Percentiles rank a stretch among this genome's conserved stretches.
Evolutionary conservation across 2,888 invertebrate genomes (phyloP).

Genomic region (Ditylenchus weischeri): DNA sequence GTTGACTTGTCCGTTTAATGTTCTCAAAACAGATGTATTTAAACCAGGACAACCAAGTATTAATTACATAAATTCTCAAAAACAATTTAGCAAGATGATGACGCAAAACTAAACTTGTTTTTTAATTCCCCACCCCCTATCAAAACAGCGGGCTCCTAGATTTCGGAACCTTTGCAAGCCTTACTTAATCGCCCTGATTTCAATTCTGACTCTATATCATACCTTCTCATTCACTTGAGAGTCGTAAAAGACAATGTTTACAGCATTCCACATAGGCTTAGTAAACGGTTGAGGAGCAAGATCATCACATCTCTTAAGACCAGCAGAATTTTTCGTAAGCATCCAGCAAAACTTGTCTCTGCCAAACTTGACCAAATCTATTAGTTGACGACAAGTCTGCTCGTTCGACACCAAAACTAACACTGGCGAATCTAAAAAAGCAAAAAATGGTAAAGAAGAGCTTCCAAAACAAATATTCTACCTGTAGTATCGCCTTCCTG

Average conservation of each 20-base stretch:
- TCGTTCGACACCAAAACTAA: slow-evolving; percentile 48
- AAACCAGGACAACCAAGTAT: neutral
- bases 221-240: slow-evolving; percentile 34
- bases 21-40: slow-evolving; percentile 16
- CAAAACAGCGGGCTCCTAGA: too few relatives aligned
- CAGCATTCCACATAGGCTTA: slow-evolving; percentile 31
- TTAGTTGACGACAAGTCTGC: slow-evolving; percentile 43
- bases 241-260: slow-evolving; percentile 26
- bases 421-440: slow-evolving; percentile 42
- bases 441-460: neutral
- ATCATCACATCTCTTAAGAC: neutral
- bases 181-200: too few relatives aligned
- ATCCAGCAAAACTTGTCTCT: slow-evolving; percentile 17
- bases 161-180: too few relatives aligned
- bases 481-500: neutral
- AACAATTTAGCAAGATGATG: too few relatives aligned
- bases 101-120: too few relatives aligned
- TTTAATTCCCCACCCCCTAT: too few relatives aligned
- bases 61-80: too few relatives aligned
- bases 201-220: too few relatives aligned
- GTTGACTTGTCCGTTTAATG: slow-evolving; percentile 8
- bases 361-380: slow-evolving; percentile 39
- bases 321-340: slow-evolving; percentile 19
- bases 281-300: slow-evolving; percentile 24
- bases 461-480: neutral